Evolutionary conservation across 2,113 vertebrate species (phyloP).

Genomic region (Melanerpes formicivorus): DNA sequence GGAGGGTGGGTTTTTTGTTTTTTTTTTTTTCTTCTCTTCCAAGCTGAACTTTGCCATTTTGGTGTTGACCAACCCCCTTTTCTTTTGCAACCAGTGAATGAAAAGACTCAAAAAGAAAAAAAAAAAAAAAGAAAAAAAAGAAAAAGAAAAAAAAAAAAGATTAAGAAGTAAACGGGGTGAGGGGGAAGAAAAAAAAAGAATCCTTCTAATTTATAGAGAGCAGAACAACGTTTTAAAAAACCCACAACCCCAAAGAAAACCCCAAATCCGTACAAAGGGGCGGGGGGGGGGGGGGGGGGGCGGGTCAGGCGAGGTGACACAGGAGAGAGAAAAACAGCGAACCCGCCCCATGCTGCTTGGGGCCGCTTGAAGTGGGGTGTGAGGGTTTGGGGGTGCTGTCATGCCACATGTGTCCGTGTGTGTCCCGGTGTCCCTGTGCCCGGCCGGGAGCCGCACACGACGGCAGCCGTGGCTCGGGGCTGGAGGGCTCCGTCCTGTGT

Average conservation of each 20-base stretch:
- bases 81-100: constrained; percentile 71
- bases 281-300: neutral
- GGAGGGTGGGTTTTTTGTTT: neutral
- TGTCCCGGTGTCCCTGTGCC: neutral
- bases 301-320: constrained; percentile 3
- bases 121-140: neutral
- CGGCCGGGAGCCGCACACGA: constrained; percentile 16
- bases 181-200: neutral
- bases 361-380: neutral
- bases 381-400: constrained; percentile 19
- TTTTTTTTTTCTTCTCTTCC: neutral
- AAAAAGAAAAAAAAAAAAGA: neutral
- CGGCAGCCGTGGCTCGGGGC: constrained; percentile 15
- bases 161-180: constrained; percentile 16
- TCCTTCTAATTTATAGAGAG: constrained; percentile 33
- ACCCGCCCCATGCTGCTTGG: neutral
- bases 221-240: constrained; percentile 56
- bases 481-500: constrained; percentile 31
- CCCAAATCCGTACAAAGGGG: neutral
- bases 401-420: neutral
- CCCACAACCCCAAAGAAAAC: neutral
- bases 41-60: constrained; percentile 81
- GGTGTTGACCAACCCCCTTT: constrained; percentile 76
- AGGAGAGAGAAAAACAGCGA: neutral
- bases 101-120: constrained; percentile 27